phyloP scores from a whole-genome alignment of 2,888 invertebrate species.

The Gymnosoma rotundatum region DNA sequence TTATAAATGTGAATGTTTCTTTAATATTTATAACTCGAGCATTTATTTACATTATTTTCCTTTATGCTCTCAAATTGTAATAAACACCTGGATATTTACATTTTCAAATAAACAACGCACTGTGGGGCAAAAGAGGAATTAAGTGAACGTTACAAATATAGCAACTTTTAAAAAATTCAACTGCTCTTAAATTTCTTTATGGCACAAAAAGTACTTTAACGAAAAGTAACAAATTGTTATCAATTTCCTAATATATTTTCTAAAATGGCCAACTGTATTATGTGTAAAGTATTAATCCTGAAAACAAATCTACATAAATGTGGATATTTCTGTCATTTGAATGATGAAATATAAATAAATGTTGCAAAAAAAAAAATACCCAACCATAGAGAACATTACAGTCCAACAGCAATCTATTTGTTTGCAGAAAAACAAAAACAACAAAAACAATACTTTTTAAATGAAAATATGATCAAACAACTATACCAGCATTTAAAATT shows the following conservation, averaged over 20 bases:
- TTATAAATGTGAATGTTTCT: no score
- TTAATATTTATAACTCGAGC: not conserved
- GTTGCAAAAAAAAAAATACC: slow-evolving; percentile 16
- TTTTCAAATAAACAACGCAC: not conserved
- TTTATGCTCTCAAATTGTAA: slow-evolving; percentile 9
- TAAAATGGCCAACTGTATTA: not conserved
- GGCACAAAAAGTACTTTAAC: no score
- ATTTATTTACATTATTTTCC: not conserved
- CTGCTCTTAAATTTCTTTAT: no score
- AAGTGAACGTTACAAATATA: not conserved
- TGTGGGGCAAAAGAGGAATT: not conserved
- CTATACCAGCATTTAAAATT: slow-evolving; percentile 49
- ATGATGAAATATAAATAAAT: slow-evolving; percentile 48
- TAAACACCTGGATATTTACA: slow-evolving; percentile 31
- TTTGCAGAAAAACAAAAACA: no score
- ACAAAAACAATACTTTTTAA: slow-evolving; percentile 9
- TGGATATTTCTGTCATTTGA: slow-evolving; percentile 36
- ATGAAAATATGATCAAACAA: slow-evolving; percentile 52
- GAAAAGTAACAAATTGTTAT: no score
- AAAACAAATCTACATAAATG: not conserved
- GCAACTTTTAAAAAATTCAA: no score
- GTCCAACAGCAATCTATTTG: no score
- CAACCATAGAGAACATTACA: not conserved
- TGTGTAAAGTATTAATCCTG: not conserved
- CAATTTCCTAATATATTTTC: not conserved